Percentiles rank a stretch among this genome's conserved stretches.
These are phyloP conservation scores for Aselliscus stoliczkanus DNA, from an alignment of 2,797 vertebrate genomes.

Conservation along the genomic window DNA sequence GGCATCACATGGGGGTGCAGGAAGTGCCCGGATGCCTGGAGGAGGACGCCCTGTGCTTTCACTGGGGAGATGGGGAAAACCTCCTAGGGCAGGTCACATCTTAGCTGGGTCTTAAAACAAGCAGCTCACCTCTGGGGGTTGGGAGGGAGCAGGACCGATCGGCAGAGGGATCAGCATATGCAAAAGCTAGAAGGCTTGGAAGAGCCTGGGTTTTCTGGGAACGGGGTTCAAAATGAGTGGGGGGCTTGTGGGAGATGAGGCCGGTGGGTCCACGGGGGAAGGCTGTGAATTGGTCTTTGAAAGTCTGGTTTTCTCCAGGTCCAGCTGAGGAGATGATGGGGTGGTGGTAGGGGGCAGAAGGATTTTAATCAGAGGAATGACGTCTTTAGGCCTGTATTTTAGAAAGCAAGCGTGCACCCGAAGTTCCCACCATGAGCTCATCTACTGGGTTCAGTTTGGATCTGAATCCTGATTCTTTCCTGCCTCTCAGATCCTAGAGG, in stretches of 20 bases:
- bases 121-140: not conserved
- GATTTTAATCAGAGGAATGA: not conserved
- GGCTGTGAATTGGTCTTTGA: no score
- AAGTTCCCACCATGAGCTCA: not conserved
- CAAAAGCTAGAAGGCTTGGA: not conserved
- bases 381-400: not conserved
- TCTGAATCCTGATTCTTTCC: not conserved
- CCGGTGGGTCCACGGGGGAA: accelerated
- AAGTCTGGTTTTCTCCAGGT: no score
- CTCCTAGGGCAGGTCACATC: not conserved
- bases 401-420: accelerated
- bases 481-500: not conserved
- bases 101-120: not conserved
- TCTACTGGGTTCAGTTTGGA: not conserved
- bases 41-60: not conserved
- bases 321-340: not conserved
- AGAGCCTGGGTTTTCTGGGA: not conserved
- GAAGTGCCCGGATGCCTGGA: not conserved
- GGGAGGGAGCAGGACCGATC: accelerated
- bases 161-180: not conserved
- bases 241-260: no score
- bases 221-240: not conserved
- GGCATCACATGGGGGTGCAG: accelerated
- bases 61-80: not conserved
- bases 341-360: accelerated